Evolutionary conservation across 2,113 vertebrate genomes (phyloP), one percentile per base, ranked within the genome.

Genomic region (Apeltes quadracus): DNA sequence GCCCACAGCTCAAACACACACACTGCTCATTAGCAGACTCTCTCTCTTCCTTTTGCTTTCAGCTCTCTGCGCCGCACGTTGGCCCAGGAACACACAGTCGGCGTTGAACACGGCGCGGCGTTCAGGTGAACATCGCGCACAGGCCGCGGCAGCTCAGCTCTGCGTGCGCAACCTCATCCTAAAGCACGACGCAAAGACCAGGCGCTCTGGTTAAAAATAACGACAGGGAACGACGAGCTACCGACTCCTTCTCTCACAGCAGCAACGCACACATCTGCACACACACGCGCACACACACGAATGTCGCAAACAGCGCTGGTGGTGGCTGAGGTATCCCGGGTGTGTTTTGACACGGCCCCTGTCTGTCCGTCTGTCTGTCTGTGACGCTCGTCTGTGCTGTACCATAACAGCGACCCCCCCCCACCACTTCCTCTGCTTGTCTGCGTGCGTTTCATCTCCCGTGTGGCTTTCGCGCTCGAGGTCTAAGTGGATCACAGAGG

Each of bases 331-430:
- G 89, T 90, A 84, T 91, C 88, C 79, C 51, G 59, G 89, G 82
- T 85, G 69, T 83, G 81, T 87, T 91, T 83, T 86, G 87, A 90
- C 86, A 86, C 48, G 27, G 68, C 58, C 79, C 90, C n/a, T n/a
- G n/a, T n/a, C n/a, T n/a, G n/a, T n/a, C n/a, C n/a, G n/a, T n/a
- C n/a, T n/a, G n/a, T n/a, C n/a, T 73, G 81, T 84, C 85, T 89
- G 87, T 93, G 92, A 94, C 88, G 91, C 91, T 90, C n/a, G 79
- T 58, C 81, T 83, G 81, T 87, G 86, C 83, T 83, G 83, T 88
- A 88, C 76, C 86, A 84, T 92, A 84, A 84, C 83, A 83, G 78
- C 91, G 91, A 91, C 93, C 92, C 92, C 82, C n/a, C 72, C 79
- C 83, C 86, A 84, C 90, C 87, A 88, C 93, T 91, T 93, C 93